phyloP scores from a whole-genome alignment of 30 jellyfish, hydroid and myxozoan genomes.

The Pelagia noctiluca region DNA sequence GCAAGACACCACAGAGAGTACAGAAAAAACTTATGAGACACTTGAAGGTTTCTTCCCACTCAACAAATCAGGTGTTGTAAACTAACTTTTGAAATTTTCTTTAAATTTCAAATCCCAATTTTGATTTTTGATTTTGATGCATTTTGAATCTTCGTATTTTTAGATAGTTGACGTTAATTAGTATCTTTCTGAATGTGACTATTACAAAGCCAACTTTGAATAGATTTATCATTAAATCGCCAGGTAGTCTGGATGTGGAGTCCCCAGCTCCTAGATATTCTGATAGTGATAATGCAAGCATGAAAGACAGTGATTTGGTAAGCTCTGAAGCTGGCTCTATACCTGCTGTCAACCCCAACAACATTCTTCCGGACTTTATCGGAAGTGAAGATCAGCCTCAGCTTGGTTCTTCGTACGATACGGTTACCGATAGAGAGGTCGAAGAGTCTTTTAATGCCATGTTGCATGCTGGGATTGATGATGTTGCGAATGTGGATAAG shows the following conservation, averaged over 20 bases:
- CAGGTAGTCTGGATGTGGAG: slow-evolving; percentile 13
- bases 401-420: slow-evolving; percentile 58
- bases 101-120: no score
- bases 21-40: slow-evolving; percentile 66
- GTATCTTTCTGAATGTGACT: no score
- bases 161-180: no score
- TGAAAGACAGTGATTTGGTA: slow-evolving; percentile 6
- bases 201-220: no score
- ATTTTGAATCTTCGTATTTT: no score
- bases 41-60: slow-evolving; percentile 65
- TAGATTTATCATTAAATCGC: no score
- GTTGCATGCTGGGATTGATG: slow-evolving; percentile 6
- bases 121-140: no score
- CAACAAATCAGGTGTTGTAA: slow-evolving; percentile 60
- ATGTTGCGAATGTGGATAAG: slow-evolving; percentile 44
- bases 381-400: slow-evolving; percentile 19
- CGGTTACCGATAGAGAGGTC: slow-evolving; percentile 86
- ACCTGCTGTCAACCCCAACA: slow-evolving; percentile 30
- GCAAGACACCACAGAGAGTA: slow-evolving; percentile 34
- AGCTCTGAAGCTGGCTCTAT: slow-evolving; percentile 22
- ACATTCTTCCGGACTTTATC: slow-evolving; percentile 23
- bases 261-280: slow-evolving; percentile 18
- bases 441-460: slow-evolving; percentile 79
- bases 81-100: no score
- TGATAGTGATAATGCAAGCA: slow-evolving; percentile 15